Evolutionary conservation across 2,888 invertebrate genomes (phyloP).

Genomic region (Sicus ferrugineus): DNA sequence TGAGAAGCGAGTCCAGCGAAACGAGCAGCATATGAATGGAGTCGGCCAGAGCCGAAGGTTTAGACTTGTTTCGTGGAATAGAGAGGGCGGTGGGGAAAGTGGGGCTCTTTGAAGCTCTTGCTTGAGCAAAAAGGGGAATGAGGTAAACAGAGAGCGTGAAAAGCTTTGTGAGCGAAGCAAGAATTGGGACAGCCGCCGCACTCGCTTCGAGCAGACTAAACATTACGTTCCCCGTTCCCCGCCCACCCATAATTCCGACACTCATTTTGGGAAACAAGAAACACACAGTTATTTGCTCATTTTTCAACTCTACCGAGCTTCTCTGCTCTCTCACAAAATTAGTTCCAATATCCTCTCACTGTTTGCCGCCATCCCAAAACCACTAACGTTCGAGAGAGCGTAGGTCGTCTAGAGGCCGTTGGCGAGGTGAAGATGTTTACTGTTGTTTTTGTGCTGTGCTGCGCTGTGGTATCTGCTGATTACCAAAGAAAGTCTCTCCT

Average conservation of each 20-base stretch:
- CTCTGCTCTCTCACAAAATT: not conserved
- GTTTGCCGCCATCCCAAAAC: not conserved
- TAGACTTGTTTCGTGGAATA: not conserved
- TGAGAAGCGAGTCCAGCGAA: slow-evolving; percentile 15
- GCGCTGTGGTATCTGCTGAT: slow-evolving; percentile 19
- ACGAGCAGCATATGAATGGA: slow-evolving; percentile 56
- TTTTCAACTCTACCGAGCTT: not conserved
- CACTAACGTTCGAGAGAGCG: slow-evolving; percentile 46
- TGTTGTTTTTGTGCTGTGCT: slow-evolving; percentile 34
- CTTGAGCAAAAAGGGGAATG: not conserved
- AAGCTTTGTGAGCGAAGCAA: not conserved
- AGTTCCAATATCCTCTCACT: slow-evolving; percentile 20
- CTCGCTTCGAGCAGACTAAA: not conserved
- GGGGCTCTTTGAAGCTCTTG: not conserved
- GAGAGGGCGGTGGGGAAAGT: not conserved
- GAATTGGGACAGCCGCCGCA: not conserved
- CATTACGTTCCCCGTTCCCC: not conserved
- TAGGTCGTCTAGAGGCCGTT: slow-evolving; percentile 63
- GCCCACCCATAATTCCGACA: not conserved
- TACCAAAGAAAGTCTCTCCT: slow-evolving; percentile 31
- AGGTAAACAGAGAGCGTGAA: not conserved
- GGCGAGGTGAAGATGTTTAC: not conserved
- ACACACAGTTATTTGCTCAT: too few relatives aligned
- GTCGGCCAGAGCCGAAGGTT: slow-evolving; percentile 37
- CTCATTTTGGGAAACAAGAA: not conserved